Conservation (phyloP, 2,113 vertebrate species). For the Phyllostomus hastatus region DNA sequence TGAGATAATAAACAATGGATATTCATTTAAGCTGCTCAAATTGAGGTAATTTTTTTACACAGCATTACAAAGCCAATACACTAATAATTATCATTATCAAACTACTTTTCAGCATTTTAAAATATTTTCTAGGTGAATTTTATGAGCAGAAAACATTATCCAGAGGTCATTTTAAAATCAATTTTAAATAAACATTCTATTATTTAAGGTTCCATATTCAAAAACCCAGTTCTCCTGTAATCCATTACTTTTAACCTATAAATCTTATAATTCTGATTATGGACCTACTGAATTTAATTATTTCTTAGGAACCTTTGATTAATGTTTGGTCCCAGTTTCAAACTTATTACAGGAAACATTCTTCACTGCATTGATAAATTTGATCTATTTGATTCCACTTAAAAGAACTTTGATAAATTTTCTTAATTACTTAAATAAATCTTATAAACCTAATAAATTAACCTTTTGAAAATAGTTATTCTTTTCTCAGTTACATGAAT, state of each 20-base stretch:
- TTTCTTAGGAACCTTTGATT: background rate
- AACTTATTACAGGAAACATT: conserved; percentile 3
- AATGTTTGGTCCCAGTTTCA: background rate
- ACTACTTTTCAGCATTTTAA: background rate
- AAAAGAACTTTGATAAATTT: conserved; percentile 5
- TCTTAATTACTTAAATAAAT: conserved; percentile 20
- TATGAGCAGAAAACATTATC: background rate
- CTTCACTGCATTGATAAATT: background rate
- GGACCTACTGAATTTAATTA: background rate
- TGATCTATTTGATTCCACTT: background rate
- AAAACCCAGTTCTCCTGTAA: background rate
- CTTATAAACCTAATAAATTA: conserved; percentile 4
- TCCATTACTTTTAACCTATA: background rate
- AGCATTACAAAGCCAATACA: background rate
- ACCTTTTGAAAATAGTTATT: background rate
- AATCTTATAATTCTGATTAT: conserved; percentile 5
- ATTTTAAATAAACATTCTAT: conserved; percentile 9
- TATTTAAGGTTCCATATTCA: background rate
- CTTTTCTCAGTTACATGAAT: background rate
- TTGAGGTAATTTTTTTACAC: background rate
- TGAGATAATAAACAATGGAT: background rate
- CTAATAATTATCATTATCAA: background rate
- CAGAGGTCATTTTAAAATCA: background rate
- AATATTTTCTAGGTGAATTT: background rate
- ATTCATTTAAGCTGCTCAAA: background rate